These are phyloP conservation scores for Desmophyllum pertusum DNA, from an alignment of 92 coral and sea anemone species.

Conservation along the genomic window DNA sequence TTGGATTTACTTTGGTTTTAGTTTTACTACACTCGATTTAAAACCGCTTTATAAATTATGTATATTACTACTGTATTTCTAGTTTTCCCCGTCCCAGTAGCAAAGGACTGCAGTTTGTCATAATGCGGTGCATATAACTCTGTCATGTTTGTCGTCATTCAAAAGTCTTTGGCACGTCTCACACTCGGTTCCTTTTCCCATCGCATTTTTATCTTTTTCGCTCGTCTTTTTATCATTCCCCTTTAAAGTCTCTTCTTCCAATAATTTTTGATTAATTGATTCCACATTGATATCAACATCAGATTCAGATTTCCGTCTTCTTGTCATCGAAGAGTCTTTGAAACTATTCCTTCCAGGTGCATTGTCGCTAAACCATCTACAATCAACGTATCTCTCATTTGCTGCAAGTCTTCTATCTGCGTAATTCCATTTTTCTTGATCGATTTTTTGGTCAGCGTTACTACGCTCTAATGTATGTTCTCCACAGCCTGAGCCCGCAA, in stretches of 20 bases:
- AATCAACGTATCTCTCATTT: neutral
- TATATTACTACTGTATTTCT: neutral
- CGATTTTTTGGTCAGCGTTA: neutral
- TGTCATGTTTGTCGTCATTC: neutral
- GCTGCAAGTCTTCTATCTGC: neutral
- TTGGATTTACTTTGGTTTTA: too few species aligned
- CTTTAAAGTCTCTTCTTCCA: neutral
- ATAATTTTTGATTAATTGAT: neutral
- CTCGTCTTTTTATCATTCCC: neutral
- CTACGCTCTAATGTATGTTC: neutral
- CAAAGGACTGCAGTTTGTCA: neutral
- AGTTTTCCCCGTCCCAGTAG: neutral
- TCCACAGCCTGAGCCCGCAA: neutral
- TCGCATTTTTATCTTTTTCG: neutral
- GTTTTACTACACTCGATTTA: too few species aligned
- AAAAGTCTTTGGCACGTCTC: neutral
- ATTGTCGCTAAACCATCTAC: conserved; percentile 12
- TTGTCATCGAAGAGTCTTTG: neutral
- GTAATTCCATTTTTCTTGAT: neutral
- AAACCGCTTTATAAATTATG: neutral
- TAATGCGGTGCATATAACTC: conserved; percentile 30
- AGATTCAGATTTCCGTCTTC: neutral
- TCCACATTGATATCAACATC: neutral
- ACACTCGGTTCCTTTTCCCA: neutral
- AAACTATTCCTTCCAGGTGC: neutral